phyloP scores from a whole-genome alignment of 2,797 vertebrate species.

The Phataginus tetradactyla region DNA sequence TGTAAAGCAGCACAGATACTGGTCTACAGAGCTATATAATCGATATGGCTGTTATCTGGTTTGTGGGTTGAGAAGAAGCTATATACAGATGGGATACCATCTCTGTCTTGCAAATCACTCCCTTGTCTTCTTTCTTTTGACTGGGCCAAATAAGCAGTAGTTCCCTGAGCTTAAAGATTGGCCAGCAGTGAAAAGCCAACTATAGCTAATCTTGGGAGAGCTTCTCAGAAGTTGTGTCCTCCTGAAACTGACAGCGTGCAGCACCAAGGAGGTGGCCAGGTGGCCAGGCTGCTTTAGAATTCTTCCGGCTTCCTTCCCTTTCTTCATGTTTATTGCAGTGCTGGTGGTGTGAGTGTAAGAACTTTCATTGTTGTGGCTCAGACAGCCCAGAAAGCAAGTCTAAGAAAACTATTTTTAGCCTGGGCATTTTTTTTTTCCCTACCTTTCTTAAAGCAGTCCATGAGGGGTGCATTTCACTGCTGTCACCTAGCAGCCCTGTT shows the following conservation, averaged over 20 bases:
- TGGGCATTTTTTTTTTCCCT: background rate
- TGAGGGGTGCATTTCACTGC: conserved; percentile 31
- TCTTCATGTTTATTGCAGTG: background rate
- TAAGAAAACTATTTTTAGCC: conserved; percentile 25
- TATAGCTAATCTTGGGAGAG: background rate
- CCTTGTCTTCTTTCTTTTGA: conserved; percentile 48
- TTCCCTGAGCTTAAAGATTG: conserved; percentile 41
- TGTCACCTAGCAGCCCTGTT: conserved; percentile 37
- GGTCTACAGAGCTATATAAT: background rate
- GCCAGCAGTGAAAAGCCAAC: background rate
- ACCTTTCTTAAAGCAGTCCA: background rate
- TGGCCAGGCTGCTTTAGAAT: background rate
- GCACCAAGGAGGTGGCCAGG: background rate
- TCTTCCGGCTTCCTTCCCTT: background rate
- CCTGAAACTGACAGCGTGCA: background rate
- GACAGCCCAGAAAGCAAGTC: background rate
- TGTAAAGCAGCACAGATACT: conserved; percentile 48
- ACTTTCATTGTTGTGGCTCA: background rate
- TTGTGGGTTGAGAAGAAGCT: background rate
- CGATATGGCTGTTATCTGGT: background rate
- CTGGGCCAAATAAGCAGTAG: conserved; percentile 28
- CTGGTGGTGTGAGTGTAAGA: background rate
- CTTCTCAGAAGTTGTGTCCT: background rate
- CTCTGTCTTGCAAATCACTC: conserved; percentile 69
- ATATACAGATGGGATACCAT: background rate